These are phyloP conservation scores for Ptilodon capucinus DNA, from an alignment of 2,888 invertebrate species.

Conservation along the genomic window DNA sequence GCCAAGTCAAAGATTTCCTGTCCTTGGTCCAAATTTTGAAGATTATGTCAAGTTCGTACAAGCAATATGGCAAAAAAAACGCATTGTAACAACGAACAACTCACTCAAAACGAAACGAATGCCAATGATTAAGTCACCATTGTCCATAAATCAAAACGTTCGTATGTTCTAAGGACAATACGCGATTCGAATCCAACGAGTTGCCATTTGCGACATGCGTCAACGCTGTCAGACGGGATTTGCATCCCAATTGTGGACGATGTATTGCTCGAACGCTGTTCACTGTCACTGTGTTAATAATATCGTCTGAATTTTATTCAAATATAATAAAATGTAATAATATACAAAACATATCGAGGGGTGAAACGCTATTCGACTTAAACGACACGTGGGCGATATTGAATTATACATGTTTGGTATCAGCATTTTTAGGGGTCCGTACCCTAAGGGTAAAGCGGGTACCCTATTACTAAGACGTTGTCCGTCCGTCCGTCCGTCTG, in stretches of 20 bases:
- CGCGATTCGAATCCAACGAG: constrained; percentile 14
- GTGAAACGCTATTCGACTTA: no score
- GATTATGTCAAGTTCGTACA: no score
- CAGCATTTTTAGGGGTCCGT: no score
- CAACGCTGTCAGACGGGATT: constrained; percentile 9
- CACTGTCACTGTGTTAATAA: neutral
- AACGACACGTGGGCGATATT: no score
- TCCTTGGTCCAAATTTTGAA: no score
- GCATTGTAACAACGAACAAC: neutral
- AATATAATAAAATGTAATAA: no score
- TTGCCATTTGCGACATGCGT: constrained; percentile 13
- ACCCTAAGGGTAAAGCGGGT: no score
- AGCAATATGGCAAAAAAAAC: neutral
- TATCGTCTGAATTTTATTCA: neutral
- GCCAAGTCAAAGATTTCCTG: no score
- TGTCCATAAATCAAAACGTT: constrained; percentile 23
- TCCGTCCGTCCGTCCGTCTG: no score
- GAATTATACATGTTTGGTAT: no score
- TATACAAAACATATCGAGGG: no score
- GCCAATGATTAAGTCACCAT: constrained; percentile 13
- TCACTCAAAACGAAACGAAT: constrained; percentile 3
- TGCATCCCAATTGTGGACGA: constrained; percentile 15
- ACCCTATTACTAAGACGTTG: no score
- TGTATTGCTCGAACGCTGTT: neutral
- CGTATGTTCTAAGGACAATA: constrained; percentile 21